These are phyloP conservation scores for Gopherus evgoodei DNA, from an alignment of 2,113 vertebrate genomes.

Conservation along the genomic window DNA sequence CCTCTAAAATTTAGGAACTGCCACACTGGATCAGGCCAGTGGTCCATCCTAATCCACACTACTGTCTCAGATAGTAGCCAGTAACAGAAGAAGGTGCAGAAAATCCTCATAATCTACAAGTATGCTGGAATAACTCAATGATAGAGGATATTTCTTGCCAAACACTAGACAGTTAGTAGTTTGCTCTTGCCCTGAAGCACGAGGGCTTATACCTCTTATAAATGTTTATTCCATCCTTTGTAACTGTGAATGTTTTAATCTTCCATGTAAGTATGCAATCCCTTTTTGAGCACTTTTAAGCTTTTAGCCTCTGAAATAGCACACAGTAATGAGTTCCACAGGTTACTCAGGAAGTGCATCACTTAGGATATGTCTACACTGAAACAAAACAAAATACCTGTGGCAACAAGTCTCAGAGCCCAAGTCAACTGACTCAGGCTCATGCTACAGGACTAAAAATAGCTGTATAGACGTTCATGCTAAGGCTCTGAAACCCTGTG, in stretches of 20 bases:
- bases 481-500: background rate
- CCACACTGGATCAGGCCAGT: background rate
- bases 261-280: background rate
- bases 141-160: background rate
- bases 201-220: background rate
- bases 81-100: background rate
- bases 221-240: background rate
- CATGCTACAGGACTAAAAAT: background rate
- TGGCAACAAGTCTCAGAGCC: background rate
- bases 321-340: background rate
- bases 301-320: background rate
- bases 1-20: rapidly evolving
- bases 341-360: background rate
- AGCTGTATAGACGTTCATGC: too few relatives aligned
- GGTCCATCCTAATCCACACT: background rate
- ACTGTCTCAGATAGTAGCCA: background rate
- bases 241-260: rapidly evolving
- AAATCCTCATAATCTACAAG: background rate
- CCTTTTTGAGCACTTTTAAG: background rate
- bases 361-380: background rate
- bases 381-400: background rate
- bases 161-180: slow-evolving; percentile 11
- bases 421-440: too few relatives aligned
- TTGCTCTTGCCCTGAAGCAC: background rate
- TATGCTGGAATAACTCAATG: background rate